Percentiles rank a stretch among this genome's conserved stretches.
phyloP scores from a whole-genome alignment of 2,888 invertebrate genomes.

The Rhagonycha fulva region DNA sequence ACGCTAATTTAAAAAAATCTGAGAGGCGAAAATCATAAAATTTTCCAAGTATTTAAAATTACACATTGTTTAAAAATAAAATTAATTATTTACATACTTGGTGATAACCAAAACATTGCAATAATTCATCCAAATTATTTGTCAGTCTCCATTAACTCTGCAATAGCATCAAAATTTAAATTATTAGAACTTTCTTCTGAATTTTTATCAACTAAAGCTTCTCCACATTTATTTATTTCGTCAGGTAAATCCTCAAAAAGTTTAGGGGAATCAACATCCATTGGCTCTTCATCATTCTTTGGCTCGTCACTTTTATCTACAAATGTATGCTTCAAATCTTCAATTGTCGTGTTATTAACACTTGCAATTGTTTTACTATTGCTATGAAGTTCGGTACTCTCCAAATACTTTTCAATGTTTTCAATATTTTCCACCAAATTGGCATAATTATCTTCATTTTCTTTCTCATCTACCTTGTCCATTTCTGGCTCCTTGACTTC shows the following conservation, averaged over 20 bases:
- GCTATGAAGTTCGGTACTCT: neutral
- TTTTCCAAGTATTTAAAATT: neutral
- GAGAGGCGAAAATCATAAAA: neutral
- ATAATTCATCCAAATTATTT: neutral
- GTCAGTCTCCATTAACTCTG: neutral
- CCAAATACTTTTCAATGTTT: neutral
- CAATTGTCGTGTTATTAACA: neutral
- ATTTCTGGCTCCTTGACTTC: slow-evolving; percentile 4
- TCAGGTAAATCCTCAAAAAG: neutral
- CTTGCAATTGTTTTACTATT: neutral
- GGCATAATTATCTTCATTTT: neutral
- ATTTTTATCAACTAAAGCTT: neutral
- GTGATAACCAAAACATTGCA: neutral
- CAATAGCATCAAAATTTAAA: neutral
- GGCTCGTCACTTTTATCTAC: neutral
- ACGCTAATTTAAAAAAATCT: neutral
- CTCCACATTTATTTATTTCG: neutral
- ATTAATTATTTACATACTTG: neutral
- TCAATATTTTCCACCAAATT: neutral
- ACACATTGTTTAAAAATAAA: neutral
- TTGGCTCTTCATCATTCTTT: neutral
- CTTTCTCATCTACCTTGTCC: neutral
- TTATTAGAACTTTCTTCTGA: neutral
- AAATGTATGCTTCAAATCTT: neutral
- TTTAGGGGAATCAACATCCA: neutral